phyloP scores from a whole-genome alignment of 2,797 vertebrate genomes.

The Cyprinodon diabolis region DNA sequence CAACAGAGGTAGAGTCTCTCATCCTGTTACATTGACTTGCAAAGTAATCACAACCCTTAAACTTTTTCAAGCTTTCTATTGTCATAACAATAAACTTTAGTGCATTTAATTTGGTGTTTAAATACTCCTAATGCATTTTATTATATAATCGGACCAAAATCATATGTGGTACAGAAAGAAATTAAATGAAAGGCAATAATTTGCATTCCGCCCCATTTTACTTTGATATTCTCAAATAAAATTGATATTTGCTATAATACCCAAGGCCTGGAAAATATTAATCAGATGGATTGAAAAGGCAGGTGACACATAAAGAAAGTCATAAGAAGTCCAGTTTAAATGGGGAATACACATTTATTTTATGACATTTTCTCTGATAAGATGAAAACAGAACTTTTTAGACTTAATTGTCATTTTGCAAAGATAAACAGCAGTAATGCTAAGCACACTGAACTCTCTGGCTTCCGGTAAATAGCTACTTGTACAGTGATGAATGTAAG shows the following conservation, averaged over 20 bases:
- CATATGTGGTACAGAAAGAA: not conserved
- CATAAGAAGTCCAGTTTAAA: not conserved
- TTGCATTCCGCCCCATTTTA: not conserved
- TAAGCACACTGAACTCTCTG: too few relatives aligned
- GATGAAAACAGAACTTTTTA: not conserved
- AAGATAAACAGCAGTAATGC: too few relatives aligned
- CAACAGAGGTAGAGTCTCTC: constrained; percentile 8
- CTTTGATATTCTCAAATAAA: not conserved
- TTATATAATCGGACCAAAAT: not conserved
- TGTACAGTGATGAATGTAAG: too few relatives aligned
- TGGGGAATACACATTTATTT: not conserved
- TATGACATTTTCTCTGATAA: not conserved
- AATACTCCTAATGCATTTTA: not conserved
- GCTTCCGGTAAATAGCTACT: too few relatives aligned
- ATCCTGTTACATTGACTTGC: constrained; percentile 9
- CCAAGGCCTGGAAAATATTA: not conserved
- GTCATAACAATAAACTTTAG: not conserved
- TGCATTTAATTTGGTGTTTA: not conserved
- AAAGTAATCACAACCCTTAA: not conserved
- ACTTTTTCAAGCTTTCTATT: not conserved
- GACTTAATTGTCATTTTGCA: too few relatives aligned
- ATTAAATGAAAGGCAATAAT: not conserved
- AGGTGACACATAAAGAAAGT: not conserved
- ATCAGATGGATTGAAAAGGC: not conserved
- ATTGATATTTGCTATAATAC: not conserved